Evolutionary conservation across 2,888 invertebrate species (phyloP), one percentile per base, ranked within the genome.

Genomic region (Rhopalosiphum nymphaeae): DNA sequence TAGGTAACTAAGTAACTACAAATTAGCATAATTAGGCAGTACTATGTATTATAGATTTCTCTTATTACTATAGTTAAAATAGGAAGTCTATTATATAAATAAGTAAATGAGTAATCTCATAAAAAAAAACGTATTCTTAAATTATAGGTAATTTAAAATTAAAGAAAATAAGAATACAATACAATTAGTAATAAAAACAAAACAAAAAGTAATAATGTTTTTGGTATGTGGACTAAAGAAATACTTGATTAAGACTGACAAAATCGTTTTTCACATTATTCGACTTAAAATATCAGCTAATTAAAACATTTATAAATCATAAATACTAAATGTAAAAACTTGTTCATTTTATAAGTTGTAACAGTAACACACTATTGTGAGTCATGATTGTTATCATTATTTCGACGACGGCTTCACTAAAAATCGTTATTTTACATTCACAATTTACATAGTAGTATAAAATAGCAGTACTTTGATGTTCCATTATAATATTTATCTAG

Each of bases 391-490:
- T 78, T 36, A 78, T 36, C 36, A 78, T 78, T 21, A 36, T 36
- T 78, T 78, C 21, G 78, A 36, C n/a, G 13, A 86, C 44, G 44
- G 46, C 16, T 86, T 29, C 5, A 29, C 86, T 86, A n/a, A 29
- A 86, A 46, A 86, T 86, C 86, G 46, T 86, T 86, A 86, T 86
- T 86, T 86, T 85, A 44, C 11, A 25, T 85, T 44, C 25, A 85
- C 29, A 44, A 85, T 85, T 85, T 44, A 44, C 11, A 44, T 85
- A 29, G 13, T 11, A 36, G 5, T 78, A 36, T 7, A 5, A 3
- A 36, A 36, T 78, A 36, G 36, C 9, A 78, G 78, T 78, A 57
- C 26, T 36, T 78, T 9, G n/a, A 36, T 78, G 78, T 78, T 78
- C 36, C n/a, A 36, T 78, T 86, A 49, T 86, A 86, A 29, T 46